These are phyloP conservation scores for Drosophila yakuba DNA, from an alignment of 1,140 invertebrate genomes.

Conservation along the genomic window DNA sequence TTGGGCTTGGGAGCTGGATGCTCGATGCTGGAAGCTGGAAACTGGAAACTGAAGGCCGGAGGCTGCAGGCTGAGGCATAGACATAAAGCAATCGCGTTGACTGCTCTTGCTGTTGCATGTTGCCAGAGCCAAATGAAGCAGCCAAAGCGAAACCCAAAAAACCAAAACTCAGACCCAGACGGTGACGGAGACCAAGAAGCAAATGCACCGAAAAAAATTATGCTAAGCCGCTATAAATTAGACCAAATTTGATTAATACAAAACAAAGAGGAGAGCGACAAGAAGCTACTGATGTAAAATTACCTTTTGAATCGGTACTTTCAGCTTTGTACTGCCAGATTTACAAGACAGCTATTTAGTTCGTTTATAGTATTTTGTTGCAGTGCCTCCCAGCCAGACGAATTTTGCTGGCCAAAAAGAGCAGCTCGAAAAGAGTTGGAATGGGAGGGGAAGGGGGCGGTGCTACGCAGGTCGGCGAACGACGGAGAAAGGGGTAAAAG, in stretches of 20 bases:
- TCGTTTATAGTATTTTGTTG: background rate
- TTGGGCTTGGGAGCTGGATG: background rate
- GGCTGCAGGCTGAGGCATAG: slow-evolving; percentile 20
- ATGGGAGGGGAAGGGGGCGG: background rate
- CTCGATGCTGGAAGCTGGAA: background rate
- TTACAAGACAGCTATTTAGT: too few relatives aligned
- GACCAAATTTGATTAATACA: too few relatives aligned
- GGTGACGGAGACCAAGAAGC: slow-evolving; percentile 10
- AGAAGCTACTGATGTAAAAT: too few relatives aligned
- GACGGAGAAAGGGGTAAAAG: background rate
- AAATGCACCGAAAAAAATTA: slow-evolving; percentile 4
- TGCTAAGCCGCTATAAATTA: background rate
- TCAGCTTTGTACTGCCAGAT: too few relatives aligned
- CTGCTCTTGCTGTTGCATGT: slow-evolving; percentile 59
- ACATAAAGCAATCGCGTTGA: slow-evolving; percentile 52
- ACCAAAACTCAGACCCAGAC: slow-evolving; percentile 32
- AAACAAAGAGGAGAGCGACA: too few relatives aligned
- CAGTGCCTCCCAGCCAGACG: slow-evolving; percentile 27
- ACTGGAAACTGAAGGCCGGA: background rate
- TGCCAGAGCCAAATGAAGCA: slow-evolving; percentile 72
- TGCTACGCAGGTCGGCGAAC: too few relatives aligned
- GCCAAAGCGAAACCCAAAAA: slow-evolving; percentile 59
- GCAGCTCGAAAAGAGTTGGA: slow-evolving; percentile 1
- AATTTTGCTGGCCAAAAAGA: slow-evolving; percentile 46
- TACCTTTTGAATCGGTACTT: too few relatives aligned